Percentiles rank a stretch among this genome's conserved stretches.
phyloP scores from a whole-genome alignment of 2,888 invertebrate genomes.

The Agriotes lineatus region DNA sequence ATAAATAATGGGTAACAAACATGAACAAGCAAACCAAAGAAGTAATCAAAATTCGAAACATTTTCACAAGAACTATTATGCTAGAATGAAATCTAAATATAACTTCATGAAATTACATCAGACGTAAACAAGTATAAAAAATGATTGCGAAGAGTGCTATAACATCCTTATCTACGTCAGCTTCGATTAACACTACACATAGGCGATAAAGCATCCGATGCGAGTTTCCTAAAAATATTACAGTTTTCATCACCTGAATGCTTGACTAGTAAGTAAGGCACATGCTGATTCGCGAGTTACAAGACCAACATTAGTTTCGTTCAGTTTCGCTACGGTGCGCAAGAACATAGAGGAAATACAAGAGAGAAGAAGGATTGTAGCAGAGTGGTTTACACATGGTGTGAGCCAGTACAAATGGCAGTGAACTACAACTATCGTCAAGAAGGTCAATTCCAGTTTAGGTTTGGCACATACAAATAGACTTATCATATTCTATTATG shows the following conservation, averaged over 20 bases:
- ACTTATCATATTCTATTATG: constrained; percentile 28
- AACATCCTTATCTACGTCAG: constrained; percentile 1
- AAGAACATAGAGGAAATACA: neutral
- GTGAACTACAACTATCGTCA: constrained; percentile 5
- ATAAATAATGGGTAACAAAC: constrained; percentile 40
- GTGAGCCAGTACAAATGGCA: constrained; percentile 13
- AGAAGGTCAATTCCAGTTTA: neutral
- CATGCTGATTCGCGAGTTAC: neutral
- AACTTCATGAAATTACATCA: constrained; percentile 19
- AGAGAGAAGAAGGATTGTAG: constrained; percentile 2
- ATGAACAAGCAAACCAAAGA: constrained; percentile 32
- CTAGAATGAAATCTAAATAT: constrained; percentile 19
- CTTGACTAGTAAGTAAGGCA: constrained; percentile 36
- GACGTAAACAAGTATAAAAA: constrained; percentile 16
- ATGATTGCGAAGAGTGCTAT: neutral
- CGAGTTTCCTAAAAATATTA: neutral
- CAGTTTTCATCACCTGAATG: neutral
- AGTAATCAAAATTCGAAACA: neutral
- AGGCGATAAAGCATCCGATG: constrained; percentile 22
- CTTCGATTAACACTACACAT: constrained; percentile 28
- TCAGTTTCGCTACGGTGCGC: neutral
- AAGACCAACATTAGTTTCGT: neutral
- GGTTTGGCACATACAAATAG: constrained; percentile 19
- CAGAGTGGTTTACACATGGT: too few relatives aligned
- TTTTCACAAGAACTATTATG: constrained; percentile 9